A percentile compares a stretch with the other conserved stretches of the same genome.
phyloP scores from a whole-genome alignment of 2,888 invertebrate genomes.

The Calephelis perditalis region DNA sequence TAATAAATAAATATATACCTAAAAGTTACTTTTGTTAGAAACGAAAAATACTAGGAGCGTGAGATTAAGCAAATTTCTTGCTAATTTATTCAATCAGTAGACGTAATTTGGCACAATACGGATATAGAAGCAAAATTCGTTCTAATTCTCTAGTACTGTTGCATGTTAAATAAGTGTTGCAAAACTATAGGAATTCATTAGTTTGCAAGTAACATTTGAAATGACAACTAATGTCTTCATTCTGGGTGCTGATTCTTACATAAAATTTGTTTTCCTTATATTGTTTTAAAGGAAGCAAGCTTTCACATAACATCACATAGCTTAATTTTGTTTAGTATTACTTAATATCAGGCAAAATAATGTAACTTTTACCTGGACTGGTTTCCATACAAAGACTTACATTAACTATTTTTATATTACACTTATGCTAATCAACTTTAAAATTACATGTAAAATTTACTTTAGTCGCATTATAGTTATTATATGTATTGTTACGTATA shows the following conservation, averaged over 20 bases:
- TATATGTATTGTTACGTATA: constrained; percentile 78
- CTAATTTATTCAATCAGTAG: constrained; percentile 36
- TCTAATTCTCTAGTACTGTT: constrained; percentile 4
- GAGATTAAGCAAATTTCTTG: constrained; percentile 20
- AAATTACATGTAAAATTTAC: constrained; percentile 75
- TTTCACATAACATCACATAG: constrained; percentile 9
- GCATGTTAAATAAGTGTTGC: background rate
- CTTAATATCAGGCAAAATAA: constrained; percentile 37
- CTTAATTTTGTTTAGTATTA: constrained; percentile 11
- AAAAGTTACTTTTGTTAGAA: constrained; percentile 22
- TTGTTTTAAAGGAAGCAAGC: background rate
- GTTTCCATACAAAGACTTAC: constrained; percentile 69
- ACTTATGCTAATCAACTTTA: constrained; percentile 72
- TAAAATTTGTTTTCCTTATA: background rate
- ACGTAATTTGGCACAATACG: constrained; percentile 70
- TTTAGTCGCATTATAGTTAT: constrained; percentile 76
- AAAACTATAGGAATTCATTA: background rate
- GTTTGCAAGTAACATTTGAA: background rate
- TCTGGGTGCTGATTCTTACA: too few relatives aligned
- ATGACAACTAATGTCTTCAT: too few relatives aligned
- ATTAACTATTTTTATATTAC: constrained; percentile 69
- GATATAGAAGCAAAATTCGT: constrained; percentile 48
- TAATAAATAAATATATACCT: constrained; percentile 44
- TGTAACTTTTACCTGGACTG: constrained; percentile 5
- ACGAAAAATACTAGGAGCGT: constrained; percentile 26